A percentile compares a stretch with the other conserved stretches of the same genome.
These are phyloP conservation scores for Ennomos erosarius DNA, from an alignment of 2,888 invertebrate species.

Conservation along the genomic window DNA sequence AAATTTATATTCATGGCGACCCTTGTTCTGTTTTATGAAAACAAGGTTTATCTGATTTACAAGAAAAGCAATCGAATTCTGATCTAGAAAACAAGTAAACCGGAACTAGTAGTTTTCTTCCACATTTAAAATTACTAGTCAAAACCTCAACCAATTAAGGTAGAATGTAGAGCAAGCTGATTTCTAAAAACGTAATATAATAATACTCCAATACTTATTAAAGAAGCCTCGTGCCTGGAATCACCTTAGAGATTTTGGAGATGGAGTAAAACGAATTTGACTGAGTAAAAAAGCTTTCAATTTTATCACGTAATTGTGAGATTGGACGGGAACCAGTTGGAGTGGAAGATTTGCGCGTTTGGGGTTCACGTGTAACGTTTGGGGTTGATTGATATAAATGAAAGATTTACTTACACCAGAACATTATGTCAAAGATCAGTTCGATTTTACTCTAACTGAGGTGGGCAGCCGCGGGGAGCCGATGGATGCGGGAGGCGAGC, in stretches of 20 bases:
- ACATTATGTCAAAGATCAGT: too few relatives aligned
- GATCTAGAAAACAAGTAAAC: conserved; percentile 21
- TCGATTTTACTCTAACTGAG: too few relatives aligned
- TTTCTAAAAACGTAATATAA: conserved; percentile 44
- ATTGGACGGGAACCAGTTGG: conserved; percentile 46
- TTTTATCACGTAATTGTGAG: conserved; percentile 68
- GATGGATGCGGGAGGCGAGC: too few relatives aligned
- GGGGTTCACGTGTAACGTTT: conserved; percentile 27
- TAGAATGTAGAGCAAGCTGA: conserved; percentile 45
- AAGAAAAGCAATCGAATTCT: conserved; percentile 14
- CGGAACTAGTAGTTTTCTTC: conserved; percentile 5
- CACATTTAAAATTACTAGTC: conserved; percentile 46
- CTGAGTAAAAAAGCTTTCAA: conserved; percentile 62
- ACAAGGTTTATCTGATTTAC: conserved; percentile 18
- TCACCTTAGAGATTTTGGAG: conserved; percentile 53
- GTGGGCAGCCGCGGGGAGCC: too few relatives aligned
- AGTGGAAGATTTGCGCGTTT: conserved; percentile 41
- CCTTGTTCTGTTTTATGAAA: conserved; percentile 16
- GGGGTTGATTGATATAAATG: conserved; percentile 25
- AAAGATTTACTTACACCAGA: conserved; percentile 1
- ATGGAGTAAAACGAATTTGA: conserved; percentile 67
- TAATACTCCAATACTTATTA: conserved; percentile 52
- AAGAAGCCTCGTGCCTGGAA: conserved; percentile 48
- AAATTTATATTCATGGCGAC: conserved; percentile 27
- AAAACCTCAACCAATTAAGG: conserved; percentile 45